phyloP scores from a whole-genome alignment of 2,888 invertebrate species.

The Nycteola revayana region DNA sequence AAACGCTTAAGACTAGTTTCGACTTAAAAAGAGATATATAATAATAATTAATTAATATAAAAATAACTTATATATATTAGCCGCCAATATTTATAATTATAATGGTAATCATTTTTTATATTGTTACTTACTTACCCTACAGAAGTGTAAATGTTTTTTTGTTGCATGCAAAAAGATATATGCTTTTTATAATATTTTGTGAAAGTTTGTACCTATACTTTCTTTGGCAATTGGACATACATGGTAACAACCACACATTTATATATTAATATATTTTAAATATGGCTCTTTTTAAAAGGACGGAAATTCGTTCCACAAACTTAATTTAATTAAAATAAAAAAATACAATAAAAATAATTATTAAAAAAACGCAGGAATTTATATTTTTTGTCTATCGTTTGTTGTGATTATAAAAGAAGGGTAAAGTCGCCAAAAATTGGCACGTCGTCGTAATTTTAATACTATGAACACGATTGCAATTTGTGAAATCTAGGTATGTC shows the following conservation, averaged over 20 bases:
- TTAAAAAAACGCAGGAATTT: conserved; percentile 1
- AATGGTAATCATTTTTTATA: conserved; percentile 24
- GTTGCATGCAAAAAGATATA: conserved; percentile 63
- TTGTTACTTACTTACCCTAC: conserved; percentile 23
- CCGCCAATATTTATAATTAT: conserved; percentile 27
- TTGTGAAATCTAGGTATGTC: conserved; percentile 26
- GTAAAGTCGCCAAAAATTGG: conserved; percentile 25
- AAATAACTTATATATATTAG: conserved; percentile 48
- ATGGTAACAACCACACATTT: conserved; percentile 39
- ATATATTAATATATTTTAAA: conserved; percentile 38
- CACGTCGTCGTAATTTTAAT: conserved; percentile 22
- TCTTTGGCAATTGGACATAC: conserved; percentile 71
- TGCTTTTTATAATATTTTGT: conserved; percentile 35
- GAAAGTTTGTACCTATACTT: conserved; percentile 63
- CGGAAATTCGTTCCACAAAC: conserved; percentile 49
- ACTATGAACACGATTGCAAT: conserved; percentile 16
- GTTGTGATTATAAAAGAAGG: conserved; percentile 37
- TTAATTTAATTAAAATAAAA: conserved; percentile 20
- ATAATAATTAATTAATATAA: conserved; percentile 41
- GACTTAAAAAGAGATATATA: conserved; percentile 56
- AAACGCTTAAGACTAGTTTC: conserved; percentile 58
- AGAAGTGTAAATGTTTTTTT: conserved; percentile 38
- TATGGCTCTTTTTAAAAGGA: conserved; percentile 51
- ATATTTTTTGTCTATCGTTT: conserved; percentile 16
- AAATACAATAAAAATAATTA: conserved; percentile 20